A percentile compares a stretch with the other conserved stretches of the same genome.
Evolutionary conservation across 2,113 vertebrate genomes (phyloP).

Genomic region (Alosa alosa): DNA sequence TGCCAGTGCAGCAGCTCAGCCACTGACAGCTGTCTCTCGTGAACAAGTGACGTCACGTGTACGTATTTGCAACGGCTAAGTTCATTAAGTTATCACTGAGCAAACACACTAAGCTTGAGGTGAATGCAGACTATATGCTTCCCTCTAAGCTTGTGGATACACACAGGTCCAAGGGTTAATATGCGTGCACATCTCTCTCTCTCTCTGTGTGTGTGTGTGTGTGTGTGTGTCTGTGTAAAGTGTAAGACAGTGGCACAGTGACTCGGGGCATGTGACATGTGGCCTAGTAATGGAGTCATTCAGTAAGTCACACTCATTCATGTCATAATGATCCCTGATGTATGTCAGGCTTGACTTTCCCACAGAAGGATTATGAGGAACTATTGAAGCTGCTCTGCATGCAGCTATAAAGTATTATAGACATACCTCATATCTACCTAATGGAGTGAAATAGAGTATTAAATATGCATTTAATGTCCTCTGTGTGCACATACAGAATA

Average conservation of each 20-base stretch:
- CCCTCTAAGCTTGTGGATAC: not conserved
- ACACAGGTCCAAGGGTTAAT: not conserved
- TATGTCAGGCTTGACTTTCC: not conserved
- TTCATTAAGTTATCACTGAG: slow-evolving; percentile 14
- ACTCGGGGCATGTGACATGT: not conserved
- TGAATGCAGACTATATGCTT: not conserved
- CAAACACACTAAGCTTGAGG: not conserved
- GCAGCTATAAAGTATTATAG: not conserved
- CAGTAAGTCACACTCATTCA: not conserved
- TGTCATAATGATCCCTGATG: not conserved
- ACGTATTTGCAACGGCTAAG: not conserved
- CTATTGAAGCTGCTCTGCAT: not conserved
- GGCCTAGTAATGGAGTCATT: not conserved
- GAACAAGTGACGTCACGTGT: not conserved
- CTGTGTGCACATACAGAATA: no score
- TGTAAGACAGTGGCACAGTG: not conserved
- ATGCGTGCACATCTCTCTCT: not conserved
- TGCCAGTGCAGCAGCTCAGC: not conserved
- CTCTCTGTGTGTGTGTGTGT: not conserved
- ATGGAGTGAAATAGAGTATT: not conserved
- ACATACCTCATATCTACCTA: not conserved
- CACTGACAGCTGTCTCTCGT: not conserved
- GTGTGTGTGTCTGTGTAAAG: not conserved
- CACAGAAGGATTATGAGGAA: not conserved
- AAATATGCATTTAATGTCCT: not conserved